Percentiles rank a stretch among this genome's conserved stretches.
These are phyloP conservation scores for Orbicella faveolata DNA, from an alignment of 64 coral and sea anemone genomes.

Conservation along the genomic window DNA sequence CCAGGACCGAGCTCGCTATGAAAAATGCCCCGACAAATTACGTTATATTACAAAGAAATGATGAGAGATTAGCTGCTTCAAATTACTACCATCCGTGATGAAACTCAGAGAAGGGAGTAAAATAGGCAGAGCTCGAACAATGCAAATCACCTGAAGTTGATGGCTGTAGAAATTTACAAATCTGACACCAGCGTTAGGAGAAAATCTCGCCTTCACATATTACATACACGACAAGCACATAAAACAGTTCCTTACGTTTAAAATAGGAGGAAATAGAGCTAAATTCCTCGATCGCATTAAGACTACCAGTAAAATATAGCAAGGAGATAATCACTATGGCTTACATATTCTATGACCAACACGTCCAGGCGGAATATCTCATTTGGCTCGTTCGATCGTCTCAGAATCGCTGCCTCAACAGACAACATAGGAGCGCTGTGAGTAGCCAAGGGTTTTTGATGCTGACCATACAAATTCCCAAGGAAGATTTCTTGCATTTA, in stretches of 20 bases:
- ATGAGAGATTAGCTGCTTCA: not conserved
- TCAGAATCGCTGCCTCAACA: not conserved
- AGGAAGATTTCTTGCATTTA: not conserved
- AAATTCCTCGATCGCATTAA: not conserved
- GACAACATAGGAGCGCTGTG: not conserved
- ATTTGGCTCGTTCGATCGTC: too few species aligned
- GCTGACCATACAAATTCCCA: not conserved
- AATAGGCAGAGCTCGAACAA: not conserved
- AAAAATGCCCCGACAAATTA: not conserved
- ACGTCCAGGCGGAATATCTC: not conserved
- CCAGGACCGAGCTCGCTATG: not conserved
- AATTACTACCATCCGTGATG: not conserved
- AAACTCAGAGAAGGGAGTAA: not conserved
- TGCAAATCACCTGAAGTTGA: not conserved
- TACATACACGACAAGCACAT: not conserved
- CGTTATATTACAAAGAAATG: not conserved
- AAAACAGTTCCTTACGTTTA: not conserved
- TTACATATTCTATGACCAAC: constrained; percentile 31
- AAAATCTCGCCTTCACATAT: not conserved
- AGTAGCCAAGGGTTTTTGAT: not conserved
- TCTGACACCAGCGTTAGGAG: not conserved
- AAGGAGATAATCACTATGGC: not conserved
- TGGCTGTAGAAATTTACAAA: not conserved
- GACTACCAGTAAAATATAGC: not conserved
- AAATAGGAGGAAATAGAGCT: not conserved